Evolutionary conservation across 2,888 invertebrate species (phyloP).

Genomic region (Liodrosophila aerea): DNA sequence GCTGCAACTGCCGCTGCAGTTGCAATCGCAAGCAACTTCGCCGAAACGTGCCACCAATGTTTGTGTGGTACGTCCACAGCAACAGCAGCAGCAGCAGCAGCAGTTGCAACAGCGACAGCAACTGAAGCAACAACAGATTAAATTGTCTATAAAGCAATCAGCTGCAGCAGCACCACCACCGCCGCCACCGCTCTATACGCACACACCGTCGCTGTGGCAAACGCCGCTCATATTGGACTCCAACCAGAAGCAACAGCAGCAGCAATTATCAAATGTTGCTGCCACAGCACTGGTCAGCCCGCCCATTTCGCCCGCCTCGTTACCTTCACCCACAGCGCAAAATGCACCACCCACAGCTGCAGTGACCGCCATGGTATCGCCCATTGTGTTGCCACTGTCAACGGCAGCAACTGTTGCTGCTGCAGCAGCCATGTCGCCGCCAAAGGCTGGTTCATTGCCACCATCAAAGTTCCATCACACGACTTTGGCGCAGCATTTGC

Average conservation of each 20-base stretch:
- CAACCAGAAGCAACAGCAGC: constrained; percentile 52
- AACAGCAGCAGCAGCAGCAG: constrained; percentile 66
- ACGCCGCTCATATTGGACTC: constrained; percentile 77
- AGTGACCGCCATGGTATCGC: constrained; percentile 69
- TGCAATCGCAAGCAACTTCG: constrained; percentile 58
- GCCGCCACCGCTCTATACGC: constrained; percentile 68
- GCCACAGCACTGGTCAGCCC: constrained; percentile 61
- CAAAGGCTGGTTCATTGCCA: constrained; percentile 69
- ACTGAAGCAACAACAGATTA: constrained; percentile 56
- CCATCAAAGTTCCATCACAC: constrained; percentile 82
- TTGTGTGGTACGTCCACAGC: constrained; percentile 76
- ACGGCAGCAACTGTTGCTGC: constrained; percentile 42
- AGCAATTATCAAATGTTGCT: constrained; percentile 16
- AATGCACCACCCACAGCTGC: constrained; percentile 54
- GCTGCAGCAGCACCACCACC: constrained; percentile 52
- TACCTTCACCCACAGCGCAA: constrained; percentile 59
- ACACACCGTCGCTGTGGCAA: constrained; percentile 79
- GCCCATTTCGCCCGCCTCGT: constrained; percentile 73
- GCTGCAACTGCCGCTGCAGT: constrained; percentile 56
- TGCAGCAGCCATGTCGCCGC: constrained; percentile 46
- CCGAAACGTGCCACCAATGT: constrained; percentile 72
- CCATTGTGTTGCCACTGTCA: constrained; percentile 67
- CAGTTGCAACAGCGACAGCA: constrained; percentile 61
- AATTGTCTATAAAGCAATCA: constrained; percentile 28
- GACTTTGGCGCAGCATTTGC: constrained; percentile 80